phyloP scores from a whole-genome alignment of 2,797 vertebrate genomes.

The Anguilla obscura region DNA sequence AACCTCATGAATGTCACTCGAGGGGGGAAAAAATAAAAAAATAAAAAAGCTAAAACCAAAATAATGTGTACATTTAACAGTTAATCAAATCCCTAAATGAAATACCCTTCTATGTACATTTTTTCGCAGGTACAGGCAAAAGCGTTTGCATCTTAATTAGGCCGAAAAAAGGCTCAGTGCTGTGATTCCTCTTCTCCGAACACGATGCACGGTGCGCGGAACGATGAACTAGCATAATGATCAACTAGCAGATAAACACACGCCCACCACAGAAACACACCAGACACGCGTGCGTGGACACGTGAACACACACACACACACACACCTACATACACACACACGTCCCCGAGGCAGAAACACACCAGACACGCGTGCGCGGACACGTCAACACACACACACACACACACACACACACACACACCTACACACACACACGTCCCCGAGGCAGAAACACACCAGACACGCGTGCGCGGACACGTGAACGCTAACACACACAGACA shows the following conservation, averaged over 20 bases:
- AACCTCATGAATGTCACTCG: not conserved
- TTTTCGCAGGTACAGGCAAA: not conserved
- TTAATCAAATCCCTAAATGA: not conserved
- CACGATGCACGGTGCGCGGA: not conserved
- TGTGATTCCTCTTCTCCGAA: not conserved
- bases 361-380: no score
- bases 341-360: no score
- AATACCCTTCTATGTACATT: conserved; percentile 4
- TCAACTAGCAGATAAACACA: not conserved
- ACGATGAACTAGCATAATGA: not conserved
- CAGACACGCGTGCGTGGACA: no score
- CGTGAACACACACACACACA: no score
- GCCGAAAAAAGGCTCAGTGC: not conserved
- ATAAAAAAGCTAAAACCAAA: not conserved
- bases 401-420: no score
- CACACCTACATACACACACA: no score
- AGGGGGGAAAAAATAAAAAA: not conserved
- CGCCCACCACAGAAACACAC: not conserved
- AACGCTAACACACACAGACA: not conserved
- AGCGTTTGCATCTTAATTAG: conserved; percentile 4
- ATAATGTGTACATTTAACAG: not conserved
- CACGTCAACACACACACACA: not conserved
- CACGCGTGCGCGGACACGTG: no score
- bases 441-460: no score
- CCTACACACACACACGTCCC: no score